phyloP scores from a whole-genome alignment of 1,140 invertebrate genomes.

The Eurosta solidaginis region DNA sequence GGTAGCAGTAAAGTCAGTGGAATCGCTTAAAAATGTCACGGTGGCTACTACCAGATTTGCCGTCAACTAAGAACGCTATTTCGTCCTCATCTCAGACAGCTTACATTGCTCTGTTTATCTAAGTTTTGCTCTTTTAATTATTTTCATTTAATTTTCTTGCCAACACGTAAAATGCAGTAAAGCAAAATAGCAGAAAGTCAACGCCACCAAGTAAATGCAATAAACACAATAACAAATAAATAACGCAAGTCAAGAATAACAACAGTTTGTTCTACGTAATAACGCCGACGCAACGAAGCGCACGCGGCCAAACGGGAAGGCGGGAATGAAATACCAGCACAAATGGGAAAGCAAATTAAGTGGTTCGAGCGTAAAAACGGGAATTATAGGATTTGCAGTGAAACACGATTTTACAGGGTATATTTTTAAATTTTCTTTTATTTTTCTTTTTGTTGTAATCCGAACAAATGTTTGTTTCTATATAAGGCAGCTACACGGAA shows the following conservation, averaged over 20 bases:
- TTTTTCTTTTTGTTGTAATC: neutral
- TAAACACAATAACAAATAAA: neutral
- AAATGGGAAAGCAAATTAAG: conserved; percentile 15
- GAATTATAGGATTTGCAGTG: conserved; percentile 27
- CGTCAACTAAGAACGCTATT: too few species aligned
- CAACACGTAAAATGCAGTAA: conserved; percentile 13
- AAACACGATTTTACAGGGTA: neutral
- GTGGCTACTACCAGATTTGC: too few species aligned
- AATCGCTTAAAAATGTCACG: too few species aligned
- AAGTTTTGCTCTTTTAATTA: conserved; percentile 24
- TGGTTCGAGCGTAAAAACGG: conserved; percentile 15
- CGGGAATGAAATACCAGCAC: neutral
- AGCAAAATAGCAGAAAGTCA: neutral
- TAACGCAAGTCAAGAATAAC: neutral
- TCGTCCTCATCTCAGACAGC: too few species aligned
- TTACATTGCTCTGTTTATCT: neutral
- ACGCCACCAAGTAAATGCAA: neutral
- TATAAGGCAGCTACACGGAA: neutral
- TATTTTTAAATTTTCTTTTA: neutral
- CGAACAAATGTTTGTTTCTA: neutral
- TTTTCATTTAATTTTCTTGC: conserved; percentile 28
- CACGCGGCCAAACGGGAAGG: neutral
- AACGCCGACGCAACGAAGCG: neutral
- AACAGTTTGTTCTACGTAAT: neutral
- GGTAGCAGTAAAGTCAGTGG: too few species aligned